A percentile compares a stretch with the other conserved stretches of the same genome.
phyloP scores from a whole-genome alignment of 2,113 vertebrate species.

The Prunella himalayana region DNA sequence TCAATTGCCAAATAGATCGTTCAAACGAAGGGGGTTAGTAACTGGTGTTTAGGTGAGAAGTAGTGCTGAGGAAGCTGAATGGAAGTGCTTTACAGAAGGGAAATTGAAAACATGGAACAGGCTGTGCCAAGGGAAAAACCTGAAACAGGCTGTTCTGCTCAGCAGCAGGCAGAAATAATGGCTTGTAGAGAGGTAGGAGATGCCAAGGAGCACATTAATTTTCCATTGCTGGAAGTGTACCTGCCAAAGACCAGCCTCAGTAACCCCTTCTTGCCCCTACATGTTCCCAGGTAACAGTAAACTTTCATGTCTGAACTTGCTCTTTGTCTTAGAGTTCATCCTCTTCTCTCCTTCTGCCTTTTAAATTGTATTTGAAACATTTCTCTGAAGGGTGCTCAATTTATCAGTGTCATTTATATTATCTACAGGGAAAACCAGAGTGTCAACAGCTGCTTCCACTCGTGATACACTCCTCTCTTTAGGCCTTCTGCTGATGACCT shows the following conservation, averaged over 20 bases:
- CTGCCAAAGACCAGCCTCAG: not conserved
- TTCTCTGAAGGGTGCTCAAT: not conserved
- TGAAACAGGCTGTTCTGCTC: not conserved
- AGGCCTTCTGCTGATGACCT: slow-evolving; percentile 38
- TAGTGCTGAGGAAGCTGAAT: not conserved
- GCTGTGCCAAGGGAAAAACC: not conserved
- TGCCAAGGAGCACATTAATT: not conserved
- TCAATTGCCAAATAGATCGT: not conserved
- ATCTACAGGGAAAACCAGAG: not conserved
- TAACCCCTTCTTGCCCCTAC: not conserved
- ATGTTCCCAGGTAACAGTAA: not conserved
- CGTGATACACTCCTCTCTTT: rapidly evolving
- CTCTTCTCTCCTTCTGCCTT: not conserved
- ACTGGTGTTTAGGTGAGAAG: not conserved
- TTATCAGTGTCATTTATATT: not conserved
- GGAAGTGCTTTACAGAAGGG: not conserved
- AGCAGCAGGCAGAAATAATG: not conserved
- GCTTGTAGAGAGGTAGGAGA: not conserved
- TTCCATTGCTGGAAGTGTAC: not conserved
- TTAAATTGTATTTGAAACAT: not conserved
- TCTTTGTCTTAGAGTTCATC: not conserved
- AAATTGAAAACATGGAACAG: not conserved
- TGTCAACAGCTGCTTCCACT: slow-evolving; percentile 10
- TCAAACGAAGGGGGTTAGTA: not conserved
- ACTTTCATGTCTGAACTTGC: not conserved